These are phyloP conservation scores for Hippasteria phrygiana DNA, from an alignment of 53 echinoderm and acorn worm genomes.

Conservation along the genomic window DNA sequence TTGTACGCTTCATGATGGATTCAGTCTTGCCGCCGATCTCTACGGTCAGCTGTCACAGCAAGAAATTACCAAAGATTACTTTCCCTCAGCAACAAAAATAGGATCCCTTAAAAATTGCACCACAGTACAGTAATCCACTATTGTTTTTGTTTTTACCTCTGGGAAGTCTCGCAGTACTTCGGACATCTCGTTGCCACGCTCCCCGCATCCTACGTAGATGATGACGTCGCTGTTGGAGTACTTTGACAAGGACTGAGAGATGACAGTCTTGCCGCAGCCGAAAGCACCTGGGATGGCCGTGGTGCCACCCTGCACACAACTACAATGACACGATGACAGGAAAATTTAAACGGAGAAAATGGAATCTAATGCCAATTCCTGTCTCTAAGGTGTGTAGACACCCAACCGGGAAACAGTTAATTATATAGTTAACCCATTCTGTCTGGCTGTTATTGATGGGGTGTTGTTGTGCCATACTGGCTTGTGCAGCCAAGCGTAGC, in stretches of 20 bases:
- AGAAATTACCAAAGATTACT: neutral
- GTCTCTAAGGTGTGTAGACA: too few species aligned
- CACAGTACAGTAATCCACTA: too few species aligned
- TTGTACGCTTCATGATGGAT: conserved; percentile 98
- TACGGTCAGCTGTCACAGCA: conserved; percentile 88
- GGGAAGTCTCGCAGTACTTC: conserved; percentile 99
- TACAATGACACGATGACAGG: neutral
- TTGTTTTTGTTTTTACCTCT: too few species aligned
- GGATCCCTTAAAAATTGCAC: too few species aligned
- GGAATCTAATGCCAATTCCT: neutral
- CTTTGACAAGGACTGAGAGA: conserved; percentile 98
- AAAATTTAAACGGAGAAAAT: neutral
- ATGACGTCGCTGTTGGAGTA: conserved; percentile 99
- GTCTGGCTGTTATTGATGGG: too few species aligned
- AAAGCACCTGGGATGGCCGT: conserved; percentile 99
- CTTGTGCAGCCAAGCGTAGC: too few species aligned
- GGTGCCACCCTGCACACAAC: conserved; percentile 99
- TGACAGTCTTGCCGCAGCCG: conserved; percentile 98
- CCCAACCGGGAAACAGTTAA: too few species aligned
- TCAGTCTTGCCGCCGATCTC: conserved; percentile 99
- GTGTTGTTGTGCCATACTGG: too few species aligned
- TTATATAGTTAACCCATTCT: too few species aligned
- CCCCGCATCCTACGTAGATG: conserved; percentile 96
- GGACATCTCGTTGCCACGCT: conserved; percentile 99
- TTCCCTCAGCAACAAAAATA: neutral